Conservation (phyloP, 2,797 vertebrate genomes). For the Glossophaga mutica region DNA sequence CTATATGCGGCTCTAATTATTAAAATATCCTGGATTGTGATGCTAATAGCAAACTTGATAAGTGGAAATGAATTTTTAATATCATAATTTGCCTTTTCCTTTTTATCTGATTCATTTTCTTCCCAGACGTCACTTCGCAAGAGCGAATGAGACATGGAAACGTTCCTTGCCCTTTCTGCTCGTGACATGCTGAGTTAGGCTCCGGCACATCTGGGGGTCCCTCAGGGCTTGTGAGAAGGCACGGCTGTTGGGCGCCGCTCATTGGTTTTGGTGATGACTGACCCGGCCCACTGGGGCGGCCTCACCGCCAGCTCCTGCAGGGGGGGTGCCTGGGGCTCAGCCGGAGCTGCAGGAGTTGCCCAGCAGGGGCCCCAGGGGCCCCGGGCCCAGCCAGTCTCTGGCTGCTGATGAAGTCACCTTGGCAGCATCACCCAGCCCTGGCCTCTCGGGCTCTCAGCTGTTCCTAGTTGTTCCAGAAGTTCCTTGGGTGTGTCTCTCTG, state of each 20-base stretch:
- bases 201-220: neutral
- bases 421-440: neutral
- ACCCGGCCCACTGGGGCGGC: neutral
- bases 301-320: neutral
- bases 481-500: neutral
- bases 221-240: neutral
- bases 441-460: rapidly evolving
- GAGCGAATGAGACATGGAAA: neutral
- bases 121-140: conserved; percentile 53
- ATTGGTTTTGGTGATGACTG: neutral
- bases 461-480: neutral
- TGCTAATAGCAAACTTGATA: conserved; percentile 72
- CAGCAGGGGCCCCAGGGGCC: neutral
- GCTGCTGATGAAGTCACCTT: neutral
- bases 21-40: conserved; percentile 70
- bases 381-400: neutral
- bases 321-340: neutral
- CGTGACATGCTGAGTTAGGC: neutral
- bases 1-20: conserved; percentile 59
- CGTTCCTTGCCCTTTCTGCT: conserved; percentile 34
- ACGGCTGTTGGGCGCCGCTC: rapidly evolving
- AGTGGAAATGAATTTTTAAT: conserved; percentile 74
- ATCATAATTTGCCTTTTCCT: conserved; percentile 67
- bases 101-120: conserved; percentile 62
- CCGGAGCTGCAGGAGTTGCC: neutral